Percentiles rank a stretch among this genome's conserved stretches.
Conservation (phyloP, 2,113 vertebrate genomes). For the Motacilla alba region DNA sequence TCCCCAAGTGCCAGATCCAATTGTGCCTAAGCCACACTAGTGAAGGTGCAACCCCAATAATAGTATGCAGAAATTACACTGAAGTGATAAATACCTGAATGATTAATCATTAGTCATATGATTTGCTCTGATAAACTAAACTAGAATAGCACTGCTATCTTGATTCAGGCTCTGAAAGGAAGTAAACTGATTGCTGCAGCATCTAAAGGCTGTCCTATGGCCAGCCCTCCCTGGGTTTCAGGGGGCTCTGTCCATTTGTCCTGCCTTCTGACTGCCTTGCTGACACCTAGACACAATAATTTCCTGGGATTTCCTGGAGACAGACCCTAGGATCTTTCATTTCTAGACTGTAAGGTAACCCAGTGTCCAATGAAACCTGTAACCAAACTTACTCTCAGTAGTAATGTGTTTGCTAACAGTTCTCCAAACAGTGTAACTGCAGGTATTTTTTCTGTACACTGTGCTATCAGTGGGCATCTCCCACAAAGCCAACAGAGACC, state of each 20-base stretch:
- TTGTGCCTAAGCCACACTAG: background rate
- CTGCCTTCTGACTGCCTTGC: background rate
- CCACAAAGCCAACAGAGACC: background rate
- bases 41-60: background rate
- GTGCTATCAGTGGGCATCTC: background rate
- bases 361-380: fast-evolving
- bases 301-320: background rate
- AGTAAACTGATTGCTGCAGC: background rate
- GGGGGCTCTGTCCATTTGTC: background rate
- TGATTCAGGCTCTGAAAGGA: background rate
- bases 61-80: background rate
- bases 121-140: background rate
- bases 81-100: constrained; percentile 23
- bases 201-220: background rate
- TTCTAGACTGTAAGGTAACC: background rate
- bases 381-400: background rate
- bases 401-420: background rate
- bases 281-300: background rate
- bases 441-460: background rate
- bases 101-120: constrained; percentile 16
- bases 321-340: background rate
- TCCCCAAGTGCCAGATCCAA: background rate
- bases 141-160: background rate
- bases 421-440: background rate
- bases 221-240: background rate